Percentiles rank a stretch among this genome's conserved stretches.
These are phyloP conservation scores for Ochlodes sylvanus DNA, from an alignment of 2,888 invertebrate genomes.

Conservation along the genomic window DNA sequence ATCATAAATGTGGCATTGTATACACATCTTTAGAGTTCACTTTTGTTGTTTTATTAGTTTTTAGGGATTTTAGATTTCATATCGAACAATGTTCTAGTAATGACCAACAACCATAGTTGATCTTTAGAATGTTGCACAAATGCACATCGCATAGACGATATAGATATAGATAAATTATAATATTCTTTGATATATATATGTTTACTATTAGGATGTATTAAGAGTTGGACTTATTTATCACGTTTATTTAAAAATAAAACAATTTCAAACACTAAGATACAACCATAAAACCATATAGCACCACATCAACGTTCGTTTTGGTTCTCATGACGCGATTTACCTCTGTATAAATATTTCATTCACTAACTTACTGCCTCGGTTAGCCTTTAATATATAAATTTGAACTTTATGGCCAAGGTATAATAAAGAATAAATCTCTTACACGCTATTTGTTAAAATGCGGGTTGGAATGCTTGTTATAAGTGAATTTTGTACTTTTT, in stretches of 20 bases:
- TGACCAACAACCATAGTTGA: not conserved
- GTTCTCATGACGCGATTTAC: constrained; percentile 9
- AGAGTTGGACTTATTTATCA: not conserved
- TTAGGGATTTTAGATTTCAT: not conserved
- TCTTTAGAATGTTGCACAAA: constrained; percentile 5
- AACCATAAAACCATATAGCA: constrained; percentile 24
- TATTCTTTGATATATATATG: too few species aligned
- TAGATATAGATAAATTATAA: not conserved
- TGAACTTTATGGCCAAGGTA: not conserved
- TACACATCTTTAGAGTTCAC: too few species aligned
- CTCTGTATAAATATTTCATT: constrained; percentile 6
- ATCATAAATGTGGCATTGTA: too few species aligned
- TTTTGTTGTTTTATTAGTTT: not conserved
- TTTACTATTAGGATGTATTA: too few species aligned
- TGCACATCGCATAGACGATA: not conserved
- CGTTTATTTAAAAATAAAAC: not conserved
- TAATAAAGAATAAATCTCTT: too few species aligned
- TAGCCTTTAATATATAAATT: not conserved
- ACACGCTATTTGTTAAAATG: too few species aligned
- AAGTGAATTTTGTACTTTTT: not conserved
- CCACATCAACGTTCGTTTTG: constrained; percentile 25
- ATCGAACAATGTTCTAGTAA: not conserved
- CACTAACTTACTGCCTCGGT: constrained; percentile 11
- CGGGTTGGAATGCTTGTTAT: not conserved
- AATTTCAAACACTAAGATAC: not conserved